These are phyloP conservation scores for Lamproptera curius DNA, from an alignment of 2,888 invertebrate species.

Conservation along the genomic window DNA sequence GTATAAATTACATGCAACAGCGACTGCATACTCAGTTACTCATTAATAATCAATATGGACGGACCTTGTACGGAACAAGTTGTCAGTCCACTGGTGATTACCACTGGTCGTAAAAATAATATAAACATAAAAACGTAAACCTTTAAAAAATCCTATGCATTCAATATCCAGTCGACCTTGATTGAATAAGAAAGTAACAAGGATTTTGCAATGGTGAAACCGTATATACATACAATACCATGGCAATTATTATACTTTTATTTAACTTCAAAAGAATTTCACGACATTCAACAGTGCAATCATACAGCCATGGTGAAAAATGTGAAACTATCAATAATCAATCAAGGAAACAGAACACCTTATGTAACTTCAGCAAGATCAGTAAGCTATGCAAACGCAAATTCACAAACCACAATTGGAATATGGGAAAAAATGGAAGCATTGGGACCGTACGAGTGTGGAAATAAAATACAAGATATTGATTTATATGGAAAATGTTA, in stretches of 20 bases:
- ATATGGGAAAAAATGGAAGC: conserved; percentile 26
- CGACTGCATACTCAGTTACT: too few relatives aligned
- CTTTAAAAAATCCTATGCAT: too few relatives aligned
- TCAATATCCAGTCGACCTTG: too few relatives aligned
- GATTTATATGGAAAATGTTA: background rate
- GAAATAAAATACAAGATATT: background rate
- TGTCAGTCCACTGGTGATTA: too few relatives aligned
- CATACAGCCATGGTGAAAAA: conserved; percentile 18
- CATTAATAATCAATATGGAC: too few relatives aligned
- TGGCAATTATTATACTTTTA: conserved; percentile 25
- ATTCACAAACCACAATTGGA: conserved; percentile 29
- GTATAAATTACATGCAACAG: too few relatives aligned
- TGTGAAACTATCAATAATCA: conserved; percentile 23
- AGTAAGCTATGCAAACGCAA: conserved; percentile 29
- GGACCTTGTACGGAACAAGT: too few relatives aligned
- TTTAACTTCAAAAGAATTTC: conserved; percentile 28
- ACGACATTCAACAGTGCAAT: conserved; percentile 19
- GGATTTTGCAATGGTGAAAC: too few relatives aligned
- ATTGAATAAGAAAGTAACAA: too few relatives aligned
- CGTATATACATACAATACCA: conserved; percentile 24
- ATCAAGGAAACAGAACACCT: conserved; percentile 29
- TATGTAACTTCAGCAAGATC: conserved; percentile 24
- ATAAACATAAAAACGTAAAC: too few relatives aligned
- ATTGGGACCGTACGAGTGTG: background rate
- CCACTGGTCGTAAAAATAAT: too few relatives aligned